Percentiles rank a stretch among this genome's conserved stretches.
Evolutionary conservation across 2,113 vertebrate genomes (phyloP).

Genomic region (Pipra filicauda): DNA sequence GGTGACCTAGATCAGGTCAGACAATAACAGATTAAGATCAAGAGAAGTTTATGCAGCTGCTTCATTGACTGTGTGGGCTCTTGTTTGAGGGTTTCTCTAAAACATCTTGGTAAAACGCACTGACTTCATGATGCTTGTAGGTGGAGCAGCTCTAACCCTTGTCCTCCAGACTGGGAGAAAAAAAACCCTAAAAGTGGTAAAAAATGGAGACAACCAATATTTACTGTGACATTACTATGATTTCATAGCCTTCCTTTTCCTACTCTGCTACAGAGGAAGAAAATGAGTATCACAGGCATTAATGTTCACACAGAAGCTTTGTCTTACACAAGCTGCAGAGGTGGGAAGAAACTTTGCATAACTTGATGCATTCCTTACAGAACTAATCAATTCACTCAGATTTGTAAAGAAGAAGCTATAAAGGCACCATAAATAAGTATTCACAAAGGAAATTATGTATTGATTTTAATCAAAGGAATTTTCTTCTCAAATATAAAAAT

Average conservation of each 20-base stretch:
- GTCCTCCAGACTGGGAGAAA: neutral
- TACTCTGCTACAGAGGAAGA: neutral
- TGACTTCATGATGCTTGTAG: neutral
- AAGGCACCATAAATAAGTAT: neutral
- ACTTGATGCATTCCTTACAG: neutral
- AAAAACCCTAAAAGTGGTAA: neutral
- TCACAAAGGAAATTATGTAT: neutral
- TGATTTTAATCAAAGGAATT: constrained; percentile 2
- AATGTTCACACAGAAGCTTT: neutral
- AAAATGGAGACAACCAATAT: neutral
- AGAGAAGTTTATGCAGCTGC: neutral
- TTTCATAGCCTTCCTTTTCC: neutral
- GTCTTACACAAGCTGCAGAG: neutral
- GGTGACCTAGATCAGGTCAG: neutral
- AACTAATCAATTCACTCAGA: neutral
- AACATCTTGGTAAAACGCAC: neutral
- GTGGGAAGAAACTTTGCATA: neutral
- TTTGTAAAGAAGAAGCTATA: neutral
- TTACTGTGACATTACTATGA: neutral
- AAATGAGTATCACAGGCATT: neutral
- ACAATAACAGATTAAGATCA: neutral
- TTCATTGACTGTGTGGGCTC: neutral
- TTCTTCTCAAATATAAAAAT: neutral
- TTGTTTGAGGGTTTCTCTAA: neutral
- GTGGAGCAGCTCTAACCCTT: neutral